These are phyloP conservation scores for Fistularia commersonii DNA, from an alignment of 2,797 vertebrate species.

Conservation along the genomic window DNA sequence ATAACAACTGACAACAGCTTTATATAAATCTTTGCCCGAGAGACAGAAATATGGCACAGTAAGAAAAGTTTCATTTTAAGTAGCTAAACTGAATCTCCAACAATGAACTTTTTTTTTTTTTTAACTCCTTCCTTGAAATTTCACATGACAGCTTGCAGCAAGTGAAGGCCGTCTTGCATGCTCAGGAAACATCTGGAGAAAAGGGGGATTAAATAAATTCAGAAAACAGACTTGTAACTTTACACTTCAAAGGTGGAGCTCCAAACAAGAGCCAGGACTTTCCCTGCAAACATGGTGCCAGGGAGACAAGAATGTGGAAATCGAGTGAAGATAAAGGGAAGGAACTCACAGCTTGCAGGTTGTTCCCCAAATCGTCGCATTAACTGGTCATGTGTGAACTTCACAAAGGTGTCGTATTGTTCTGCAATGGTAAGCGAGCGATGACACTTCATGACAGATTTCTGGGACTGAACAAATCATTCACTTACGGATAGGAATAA, in stretches of 20 bases:
- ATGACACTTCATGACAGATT: no score
- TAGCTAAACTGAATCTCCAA: conserved; percentile 78
- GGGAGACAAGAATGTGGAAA: conserved; percentile 23
- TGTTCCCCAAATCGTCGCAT: conserved; percentile 97
- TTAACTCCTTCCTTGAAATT: conserved; percentile 50
- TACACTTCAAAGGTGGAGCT: conserved; percentile 25
- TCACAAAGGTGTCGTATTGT: conserved; percentile 97
- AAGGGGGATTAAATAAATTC: conserved; percentile 39
- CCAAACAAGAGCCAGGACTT: conserved; percentile 13
- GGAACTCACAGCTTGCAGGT: conserved; percentile 90
- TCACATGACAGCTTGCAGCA: conserved; percentile 75
- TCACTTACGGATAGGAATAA: no score
- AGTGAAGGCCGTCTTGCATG: conserved; percentile 69
- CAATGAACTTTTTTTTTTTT: conserved; percentile 38
- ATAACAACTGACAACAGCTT: conserved; percentile 85
- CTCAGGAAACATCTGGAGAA: conserved; percentile 79
- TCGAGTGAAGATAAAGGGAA: conserved; percentile 2
- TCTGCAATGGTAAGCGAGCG: conserved; percentile 68
- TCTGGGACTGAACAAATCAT: no score
- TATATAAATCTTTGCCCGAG: conserved; percentile 88
- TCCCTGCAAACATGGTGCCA: neutral
- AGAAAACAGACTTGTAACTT: conserved; percentile 38
- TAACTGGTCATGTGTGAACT: conserved; percentile 96
- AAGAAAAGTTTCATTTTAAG: conserved; percentile 83
- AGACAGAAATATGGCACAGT: conserved; percentile 88